Percentiles rank a stretch among this genome's conserved stretches.
These are phyloP conservation scores for Neopipo cinnamomea DNA, from an alignment of 2,113 vertebrate genomes.

Conservation along the genomic window DNA sequence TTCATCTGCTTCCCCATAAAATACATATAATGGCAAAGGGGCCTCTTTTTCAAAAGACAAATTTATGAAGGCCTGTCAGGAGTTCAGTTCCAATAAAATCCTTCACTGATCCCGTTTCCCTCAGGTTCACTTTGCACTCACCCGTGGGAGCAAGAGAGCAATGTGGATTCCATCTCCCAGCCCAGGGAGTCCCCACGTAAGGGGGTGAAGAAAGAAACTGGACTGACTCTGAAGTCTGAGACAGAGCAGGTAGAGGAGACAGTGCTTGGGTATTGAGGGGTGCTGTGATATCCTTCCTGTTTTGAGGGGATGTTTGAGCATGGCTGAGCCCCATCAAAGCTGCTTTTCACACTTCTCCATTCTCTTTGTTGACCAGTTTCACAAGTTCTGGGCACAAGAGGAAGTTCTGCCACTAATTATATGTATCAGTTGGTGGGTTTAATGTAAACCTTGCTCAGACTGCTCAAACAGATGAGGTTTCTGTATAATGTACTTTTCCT, in stretches of 20 bases:
- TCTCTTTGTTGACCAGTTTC: conserved; percentile 18
- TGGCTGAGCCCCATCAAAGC: background rate
- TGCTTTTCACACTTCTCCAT: conserved; percentile 40
- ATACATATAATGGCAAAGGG: background rate
- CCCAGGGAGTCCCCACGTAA: background rate
- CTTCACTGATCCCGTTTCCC: background rate
- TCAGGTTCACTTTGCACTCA: background rate
- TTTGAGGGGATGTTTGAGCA: background rate
- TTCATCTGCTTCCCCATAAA: background rate
- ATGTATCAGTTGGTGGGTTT: background rate
- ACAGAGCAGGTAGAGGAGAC: background rate
- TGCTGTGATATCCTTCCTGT: background rate
- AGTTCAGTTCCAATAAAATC: background rate
- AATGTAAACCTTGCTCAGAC: background rate
- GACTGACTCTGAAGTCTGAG: background rate
- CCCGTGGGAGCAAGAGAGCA: background rate
- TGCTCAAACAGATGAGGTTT: background rate
- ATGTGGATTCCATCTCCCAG: background rate
- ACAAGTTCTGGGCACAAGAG: conserved; percentile 13
- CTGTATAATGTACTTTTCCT: background rate
- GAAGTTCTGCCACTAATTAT: conserved; percentile 26
- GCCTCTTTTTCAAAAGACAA: background rate
- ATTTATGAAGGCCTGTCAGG: background rate
- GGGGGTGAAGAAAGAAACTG: background rate
- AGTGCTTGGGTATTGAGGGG: background rate